These are phyloP conservation scores for Cotesia typhae DNA, from an alignment of 1,140 invertebrate genomes.

Conservation along the genomic window DNA sequence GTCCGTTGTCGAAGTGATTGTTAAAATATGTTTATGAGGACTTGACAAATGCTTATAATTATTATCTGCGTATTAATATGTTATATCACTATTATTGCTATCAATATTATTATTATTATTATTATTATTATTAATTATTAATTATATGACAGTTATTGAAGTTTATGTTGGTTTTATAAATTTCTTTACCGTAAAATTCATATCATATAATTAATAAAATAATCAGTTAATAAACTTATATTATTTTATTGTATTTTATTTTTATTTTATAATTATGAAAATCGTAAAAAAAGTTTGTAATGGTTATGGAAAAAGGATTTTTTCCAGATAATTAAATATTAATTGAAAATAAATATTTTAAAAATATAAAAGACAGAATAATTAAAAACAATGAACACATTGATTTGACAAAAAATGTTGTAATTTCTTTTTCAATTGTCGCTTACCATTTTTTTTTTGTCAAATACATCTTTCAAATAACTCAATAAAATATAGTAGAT, in stretches of 20 bases:
- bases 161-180: conserved; percentile 42
- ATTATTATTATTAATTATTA: conserved; percentile 32
- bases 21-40: conserved; percentile 53
- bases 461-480: not conserved
- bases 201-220: conserved; percentile 18
- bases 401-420: not conserved
- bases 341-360: conserved; percentile 23
- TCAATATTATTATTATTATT: conserved; percentile 46
- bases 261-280: conserved; percentile 27
- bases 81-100: conserved; percentile 49
- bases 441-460: too few species aligned
- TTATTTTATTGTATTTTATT: conserved; percentile 13
- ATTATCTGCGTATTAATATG: conserved; percentile 39
- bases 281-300: conserved; percentile 46
- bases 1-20: conserved; percentile 51
- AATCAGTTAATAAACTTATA: conserved; percentile 8
- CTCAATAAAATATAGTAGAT: not conserved
- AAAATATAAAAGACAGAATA: conserved; percentile 25
- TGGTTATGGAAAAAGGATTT: conserved; percentile 21
- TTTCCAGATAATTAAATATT: not conserved
- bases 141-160: conserved; percentile 30
- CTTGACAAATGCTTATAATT: conserved; percentile 47
- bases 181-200: conserved; percentile 31
- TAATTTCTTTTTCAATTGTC: conserved; percentile 6
- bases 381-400: conserved; percentile 20